Conservation (phyloP, 1,140 invertebrate species). For the Lineus longissimus region DNA sequence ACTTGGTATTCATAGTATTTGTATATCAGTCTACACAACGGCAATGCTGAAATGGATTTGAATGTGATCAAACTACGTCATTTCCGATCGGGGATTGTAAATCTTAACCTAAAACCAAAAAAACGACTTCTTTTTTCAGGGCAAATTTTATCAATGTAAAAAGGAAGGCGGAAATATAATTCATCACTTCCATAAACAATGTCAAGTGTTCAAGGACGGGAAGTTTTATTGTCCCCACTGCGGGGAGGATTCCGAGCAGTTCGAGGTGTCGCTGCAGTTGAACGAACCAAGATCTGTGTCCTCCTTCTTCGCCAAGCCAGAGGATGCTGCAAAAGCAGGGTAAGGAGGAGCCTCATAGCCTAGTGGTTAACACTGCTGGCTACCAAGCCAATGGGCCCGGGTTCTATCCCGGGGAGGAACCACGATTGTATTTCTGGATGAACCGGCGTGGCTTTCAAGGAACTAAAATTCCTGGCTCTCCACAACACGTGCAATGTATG, state of each 20-base stretch:
- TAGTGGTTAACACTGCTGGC: too few relatives aligned
- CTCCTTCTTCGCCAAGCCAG: slow-evolving; percentile 61
- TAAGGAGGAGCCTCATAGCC: too few relatives aligned
- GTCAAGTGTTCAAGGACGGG: slow-evolving; percentile 62
- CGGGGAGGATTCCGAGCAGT: slow-evolving; percentile 60
- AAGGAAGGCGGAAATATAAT: slow-evolving; percentile 48
- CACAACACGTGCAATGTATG: too few relatives aligned
- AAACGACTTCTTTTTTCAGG: slow-evolving; percentile 48
- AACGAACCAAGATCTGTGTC: slow-evolving; percentile 56
- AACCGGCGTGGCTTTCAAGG: too few relatives aligned
- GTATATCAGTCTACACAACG: too few relatives aligned
- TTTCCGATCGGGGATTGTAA: too few relatives aligned
- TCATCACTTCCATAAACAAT: slow-evolving; percentile 72
- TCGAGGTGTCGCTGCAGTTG: slow-evolving; percentile 62
- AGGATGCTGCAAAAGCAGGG: neutral
- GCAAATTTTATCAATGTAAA: slow-evolving; percentile 69
- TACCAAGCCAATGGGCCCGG: too few relatives aligned
- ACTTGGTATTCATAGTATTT: too few relatives aligned
- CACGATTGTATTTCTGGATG: too few relatives aligned
- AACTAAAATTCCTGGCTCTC: too few relatives aligned
- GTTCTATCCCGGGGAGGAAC: too few relatives aligned
- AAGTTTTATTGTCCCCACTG: slow-evolving; percentile 72
- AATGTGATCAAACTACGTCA: neutral
- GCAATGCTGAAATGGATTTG: neutral
- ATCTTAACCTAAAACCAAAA: neutral